Percentiles rank a stretch among this genome's conserved stretches.
These are phyloP conservation scores for Cephus nigrinus DNA, from an alignment of 2,888 invertebrate genomes.

Conservation along the genomic window DNA sequence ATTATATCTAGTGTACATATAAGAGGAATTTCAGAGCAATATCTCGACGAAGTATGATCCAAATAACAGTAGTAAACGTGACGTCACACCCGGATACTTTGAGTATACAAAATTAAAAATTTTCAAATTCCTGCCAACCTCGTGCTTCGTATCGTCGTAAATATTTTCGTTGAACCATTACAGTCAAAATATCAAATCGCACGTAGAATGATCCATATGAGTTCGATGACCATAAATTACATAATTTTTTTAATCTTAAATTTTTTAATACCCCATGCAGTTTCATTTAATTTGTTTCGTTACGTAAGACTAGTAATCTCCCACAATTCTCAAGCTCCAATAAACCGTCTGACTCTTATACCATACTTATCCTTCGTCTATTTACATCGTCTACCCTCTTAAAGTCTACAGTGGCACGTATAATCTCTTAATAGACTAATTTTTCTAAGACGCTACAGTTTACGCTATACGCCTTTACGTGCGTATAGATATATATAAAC, in stretches of 20 bases:
- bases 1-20: too few relatives aligned
- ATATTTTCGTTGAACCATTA: neutral
- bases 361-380: neutral
- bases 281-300: neutral
- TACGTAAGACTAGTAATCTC: neutral
- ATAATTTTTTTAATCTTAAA: neutral
- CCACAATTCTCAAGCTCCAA: neutral
- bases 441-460: constrained; percentile 14
- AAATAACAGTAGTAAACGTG: neutral
- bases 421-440: constrained; percentile 25
- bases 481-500: neutral
- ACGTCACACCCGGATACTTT: neutral
- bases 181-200: neutral
- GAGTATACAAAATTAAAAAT: neutral
- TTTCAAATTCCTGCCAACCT: neutral
- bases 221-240: neutral
- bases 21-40: neutral
- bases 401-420: constrained; percentile 1
- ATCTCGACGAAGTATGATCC: neutral
- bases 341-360: neutral
- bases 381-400: neutral
- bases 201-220: neutral
- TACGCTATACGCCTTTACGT: constrained; percentile 2
- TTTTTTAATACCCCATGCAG: neutral
- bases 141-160: neutral